Evolutionary conservation across 2,113 vertebrate species (phyloP), one percentile per base, ranked within the genome.

Genomic region (Xiphophorus maculatus): DNA sequence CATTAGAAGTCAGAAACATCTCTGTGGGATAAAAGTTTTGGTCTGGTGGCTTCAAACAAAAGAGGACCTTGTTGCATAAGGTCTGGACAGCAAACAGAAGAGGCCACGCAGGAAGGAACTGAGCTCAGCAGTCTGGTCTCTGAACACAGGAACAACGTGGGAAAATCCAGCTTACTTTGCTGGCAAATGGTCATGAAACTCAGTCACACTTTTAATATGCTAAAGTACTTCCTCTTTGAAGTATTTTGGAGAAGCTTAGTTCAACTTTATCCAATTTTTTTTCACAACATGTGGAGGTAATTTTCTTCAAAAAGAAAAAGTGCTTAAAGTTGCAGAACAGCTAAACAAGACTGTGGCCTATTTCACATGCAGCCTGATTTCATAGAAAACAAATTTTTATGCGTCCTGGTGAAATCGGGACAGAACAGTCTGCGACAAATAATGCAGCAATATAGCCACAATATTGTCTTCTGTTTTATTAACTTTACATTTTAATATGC

Each of bases 71-170:
- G 81, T 91, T 90, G 71, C 1, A 15, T 22, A 88, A 90, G 40
- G 74, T 73, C 13, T 74, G 30, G 80, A 68, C 42, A 58, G 37
- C 61, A n/a, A 51, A 35, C n/a, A 74, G 61, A 66, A 54, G 73
- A 74, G 62, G 66, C 28, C 22, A 63, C 0, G 0, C 3, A 48
- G 72, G 79, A 78, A 84, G 86, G 71, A 86, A 85, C 71, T 74
- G 29, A 80, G 80, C n/a, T 92, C 88, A 88, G 86, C 89, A 80
- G 63, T 82, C 54, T 86, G 74, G 37, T 83, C 76, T 73, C 22
- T 75, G 22, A 48, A 30, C 54, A 48, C 54, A 62, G 44, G 51
- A 78, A 85, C 22, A 80, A 62, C 60, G 25, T 25, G 62, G 44
- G 29, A 71, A 48, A 77, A 79, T 77, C 1, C 30, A 70, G 48